These are phyloP conservation scores for Pharmacophagus antenor DNA, from an alignment of 2,888 invertebrate genomes.

Conservation along the genomic window DNA sequence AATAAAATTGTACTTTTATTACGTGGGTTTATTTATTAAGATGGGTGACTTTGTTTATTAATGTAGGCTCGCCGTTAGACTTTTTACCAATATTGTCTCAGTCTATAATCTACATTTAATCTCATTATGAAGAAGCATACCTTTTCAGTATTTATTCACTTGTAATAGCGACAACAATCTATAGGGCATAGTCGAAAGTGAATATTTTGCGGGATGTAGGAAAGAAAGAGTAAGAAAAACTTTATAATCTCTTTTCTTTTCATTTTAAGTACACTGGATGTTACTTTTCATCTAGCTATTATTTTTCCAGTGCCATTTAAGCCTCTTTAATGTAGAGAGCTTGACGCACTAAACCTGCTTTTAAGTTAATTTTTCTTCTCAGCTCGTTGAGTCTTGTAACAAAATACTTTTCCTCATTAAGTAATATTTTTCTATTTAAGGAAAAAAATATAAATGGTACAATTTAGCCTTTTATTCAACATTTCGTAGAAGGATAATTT, in stretches of 20 bases:
- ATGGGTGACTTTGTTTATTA: no score
- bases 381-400: slow-evolving; percentile 7
- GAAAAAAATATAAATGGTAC: background rate
- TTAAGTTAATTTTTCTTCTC: slow-evolving; percentile 19
- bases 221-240: slow-evolving; percentile 5
- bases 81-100: no score
- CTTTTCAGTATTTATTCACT: background rate
- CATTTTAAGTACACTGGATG: slow-evolving; percentile 20
- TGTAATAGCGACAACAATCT: background rate
- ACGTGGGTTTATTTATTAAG: no score
- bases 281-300: slow-evolving; percentile 15
- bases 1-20: no score
- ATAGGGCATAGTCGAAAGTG: background rate
- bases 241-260: slow-evolving; percentile 16
- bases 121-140: background rate
- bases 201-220: background rate
- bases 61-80: no score
- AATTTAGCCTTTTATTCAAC: background rate
- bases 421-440: background rate
- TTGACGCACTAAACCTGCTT: slow-evolving; percentile 25
- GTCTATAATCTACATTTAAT: no score
- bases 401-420: slow-evolving; percentile 17
- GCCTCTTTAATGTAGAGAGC: slow-evolving; percentile 26
- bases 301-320: slow-evolving; percentile 26
- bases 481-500: background rate